phyloP scores from a whole-genome alignment of 2,797 vertebrate genomes.

The Sebastes reedi region DNA sequence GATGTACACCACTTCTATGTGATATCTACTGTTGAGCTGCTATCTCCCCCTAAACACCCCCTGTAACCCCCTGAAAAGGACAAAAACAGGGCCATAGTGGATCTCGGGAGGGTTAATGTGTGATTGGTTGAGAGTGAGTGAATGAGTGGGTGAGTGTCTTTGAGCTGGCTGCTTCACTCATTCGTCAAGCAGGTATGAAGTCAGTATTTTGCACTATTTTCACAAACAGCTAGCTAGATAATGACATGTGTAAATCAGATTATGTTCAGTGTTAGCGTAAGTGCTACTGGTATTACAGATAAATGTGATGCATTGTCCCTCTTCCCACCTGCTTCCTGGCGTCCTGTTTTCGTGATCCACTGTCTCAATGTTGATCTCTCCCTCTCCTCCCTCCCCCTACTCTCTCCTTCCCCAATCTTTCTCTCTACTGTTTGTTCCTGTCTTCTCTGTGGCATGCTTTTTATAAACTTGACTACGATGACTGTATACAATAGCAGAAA shows the following conservation, averaged over 20 bases:
- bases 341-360: slow-evolving; percentile 74
- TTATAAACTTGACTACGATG: slow-evolving; percentile 44
- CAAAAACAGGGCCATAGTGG: too few species aligned
- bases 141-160: slow-evolving; percentile 38
- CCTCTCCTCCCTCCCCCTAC: neutral
- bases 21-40: too few species aligned
- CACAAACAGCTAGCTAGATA: slow-evolving; percentile 54
- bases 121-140: neutral
- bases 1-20: too few species aligned
- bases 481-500: slow-evolving; percentile 29
- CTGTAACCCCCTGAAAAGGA: too few species aligned
- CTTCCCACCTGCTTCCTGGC: slow-evolving; percentile 73
- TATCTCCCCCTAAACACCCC: too few species aligned
- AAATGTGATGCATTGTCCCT: slow-evolving; percentile 43
- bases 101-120: neutral
- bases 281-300: neutral
- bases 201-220: slow-evolving; percentile 34
- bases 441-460: slow-evolving; percentile 78
- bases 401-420: neutral
- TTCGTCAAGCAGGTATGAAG: slow-evolving; percentile 73
- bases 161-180: slow-evolving; percentile 75
- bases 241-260: slow-evolving; percentile 45
- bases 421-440: slow-evolving; percentile 66
- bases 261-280: slow-evolving; percentile 8
- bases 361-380: slow-evolving; percentile 67